A percentile compares a stretch with the other conserved stretches of the same genome.
Conservation (phyloP, 2,888 invertebrate genomes). For the Ornithoptera priamus region DNA sequence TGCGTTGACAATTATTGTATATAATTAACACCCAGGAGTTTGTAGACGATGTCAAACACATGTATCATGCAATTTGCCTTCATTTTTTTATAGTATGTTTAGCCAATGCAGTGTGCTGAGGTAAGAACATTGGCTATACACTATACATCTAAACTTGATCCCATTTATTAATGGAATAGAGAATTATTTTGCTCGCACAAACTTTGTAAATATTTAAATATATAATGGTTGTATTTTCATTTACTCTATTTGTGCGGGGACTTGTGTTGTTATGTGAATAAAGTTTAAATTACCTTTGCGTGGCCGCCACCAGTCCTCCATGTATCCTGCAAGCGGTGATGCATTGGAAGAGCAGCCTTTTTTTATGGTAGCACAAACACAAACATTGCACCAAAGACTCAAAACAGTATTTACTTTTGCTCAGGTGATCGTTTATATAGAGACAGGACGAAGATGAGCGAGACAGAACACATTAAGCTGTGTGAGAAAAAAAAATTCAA, state of each 20-base stretch:
- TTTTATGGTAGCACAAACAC: constrained; percentile 81
- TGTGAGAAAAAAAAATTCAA: constrained; percentile 37
- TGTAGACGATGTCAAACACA: constrained; percentile 2
- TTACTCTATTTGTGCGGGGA: background rate
- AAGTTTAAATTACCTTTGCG: constrained; percentile 91
- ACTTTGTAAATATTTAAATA: constrained; percentile 3
- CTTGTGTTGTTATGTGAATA: constrained; percentile 50
- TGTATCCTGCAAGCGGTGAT: constrained; percentile 97
- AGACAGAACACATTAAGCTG: constrained; percentile 45
- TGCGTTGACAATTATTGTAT: constrained; percentile 8
- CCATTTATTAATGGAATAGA: background rate
- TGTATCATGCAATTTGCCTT: constrained; percentile 30
- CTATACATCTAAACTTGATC: constrained; percentile 13
- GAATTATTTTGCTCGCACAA: constrained; percentile 2
- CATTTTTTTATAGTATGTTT: constrained; percentile 21
- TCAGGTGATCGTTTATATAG: constrained; percentile 30
- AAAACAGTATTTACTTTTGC: constrained; percentile 76
- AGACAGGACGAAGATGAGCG: constrained; percentile 32
- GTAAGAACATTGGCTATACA: constrained; percentile 13
- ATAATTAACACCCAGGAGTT: background rate
- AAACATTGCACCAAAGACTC: constrained; percentile 76
- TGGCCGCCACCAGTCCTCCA: constrained; percentile 99
- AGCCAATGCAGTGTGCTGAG: constrained; percentile 22
- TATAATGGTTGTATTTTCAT: background rate
- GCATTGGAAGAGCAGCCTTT: constrained; percentile 87